Base-by-base conservation (phyloP, 2,888 invertebrate genomes). In the Lasioglossum zephyrum region DNA sequence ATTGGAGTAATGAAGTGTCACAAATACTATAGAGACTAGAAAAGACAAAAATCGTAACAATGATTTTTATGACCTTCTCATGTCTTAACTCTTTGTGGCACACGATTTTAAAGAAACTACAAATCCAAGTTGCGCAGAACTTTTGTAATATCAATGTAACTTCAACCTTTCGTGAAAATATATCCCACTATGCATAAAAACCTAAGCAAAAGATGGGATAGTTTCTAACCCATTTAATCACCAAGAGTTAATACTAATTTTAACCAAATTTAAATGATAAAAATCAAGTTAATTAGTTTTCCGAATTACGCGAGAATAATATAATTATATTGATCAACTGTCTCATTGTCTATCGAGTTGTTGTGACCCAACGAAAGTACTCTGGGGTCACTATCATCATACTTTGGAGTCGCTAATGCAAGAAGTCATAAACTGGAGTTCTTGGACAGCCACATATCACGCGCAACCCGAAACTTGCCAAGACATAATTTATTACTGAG, bases 401-500 rank as follows among this genome's bases (percentile, higher is more conserved):
- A 63, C 31, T 63, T 63, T 31, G 8, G 18, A 31, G 2, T 31
- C 31, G 2, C 63, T 63, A 63, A 63, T 63, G 63, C 63, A 63
- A 63, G 63, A 31, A 63, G 18, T 63, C 63, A 63, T 63, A 63
- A 47, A 73, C 47, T 49, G 47, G 73, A 26, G 73, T 26, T 49
- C 49, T 63, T 8, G 63, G 63, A 63, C 18, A 63, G 16, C 63
- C 63, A 31, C 63, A 31, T 31, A 63, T 63, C 63, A 63, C 6
- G 31, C 18, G 63, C 31, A 31, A 63, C 31, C 63, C 31, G 16
- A 63, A 31, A 16, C 63, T 63, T 63, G 63, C 63, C 63, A 63
- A 63, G 63, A 63, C 63, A 63, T 63, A 63, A 63, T 63, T 63
- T 63, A 63, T 31, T 63, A 63, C 63, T 18, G 31, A 31, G 63